Percentiles rank a stretch among this genome's conserved stretches.
These are phyloP conservation scores for Tetranychus truncatus DNA, from an alignment of 2,888 invertebrate species.

Conservation along the genomic window DNA sequence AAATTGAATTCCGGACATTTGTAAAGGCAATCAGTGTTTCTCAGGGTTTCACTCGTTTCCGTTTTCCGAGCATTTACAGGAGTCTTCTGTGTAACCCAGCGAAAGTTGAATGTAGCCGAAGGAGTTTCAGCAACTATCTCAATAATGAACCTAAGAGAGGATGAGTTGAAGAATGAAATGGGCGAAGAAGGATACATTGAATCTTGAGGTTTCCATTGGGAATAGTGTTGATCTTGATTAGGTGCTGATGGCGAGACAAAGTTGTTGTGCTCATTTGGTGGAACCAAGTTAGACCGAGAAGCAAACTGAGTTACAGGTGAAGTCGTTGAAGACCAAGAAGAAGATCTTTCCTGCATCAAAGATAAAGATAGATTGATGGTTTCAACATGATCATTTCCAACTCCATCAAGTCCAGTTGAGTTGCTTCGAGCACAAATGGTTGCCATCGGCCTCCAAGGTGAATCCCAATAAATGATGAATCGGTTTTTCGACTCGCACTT, in stretches of 20 bases:
- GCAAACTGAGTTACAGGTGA: background rate
- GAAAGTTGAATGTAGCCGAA: background rate
- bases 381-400: background rate
- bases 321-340: background rate
- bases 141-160: background rate
- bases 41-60: slow-evolving; percentile 25
- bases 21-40: slow-evolving; percentile 45
- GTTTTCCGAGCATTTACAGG: slow-evolving; percentile 15
- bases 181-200: background rate
- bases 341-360: background rate
- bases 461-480: background rate
- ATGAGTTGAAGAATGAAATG: background rate
- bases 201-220: background rate
- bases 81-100: background rate
- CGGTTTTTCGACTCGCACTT: slow-evolving; percentile 3
- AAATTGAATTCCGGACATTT: slow-evolving; percentile 61
- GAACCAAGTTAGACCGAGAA: too few species aligned
- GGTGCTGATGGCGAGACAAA: background rate
- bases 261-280: background rate
- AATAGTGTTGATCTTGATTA: background rate
- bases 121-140: slow-evolving; percentile 2
- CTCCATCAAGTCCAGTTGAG: background rate
- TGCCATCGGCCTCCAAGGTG: slow-evolving; percentile 4
- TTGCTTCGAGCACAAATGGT: slow-evolving; percentile 6
- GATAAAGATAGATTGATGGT: slow-evolving; percentile 1